Conservation (phyloP, 1,140 invertebrate genomes). For the Musca vetustissima region DNA sequence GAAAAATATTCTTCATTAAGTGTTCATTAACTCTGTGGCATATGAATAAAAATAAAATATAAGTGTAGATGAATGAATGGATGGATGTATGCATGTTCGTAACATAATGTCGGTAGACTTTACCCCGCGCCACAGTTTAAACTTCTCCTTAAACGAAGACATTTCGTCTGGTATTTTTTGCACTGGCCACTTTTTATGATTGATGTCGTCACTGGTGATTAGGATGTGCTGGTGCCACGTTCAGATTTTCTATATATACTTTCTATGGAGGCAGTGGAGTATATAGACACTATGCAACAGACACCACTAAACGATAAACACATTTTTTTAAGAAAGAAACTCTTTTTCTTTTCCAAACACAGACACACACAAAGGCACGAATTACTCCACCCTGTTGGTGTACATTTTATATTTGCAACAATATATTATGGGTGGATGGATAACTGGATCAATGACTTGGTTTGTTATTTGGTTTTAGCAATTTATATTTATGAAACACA, state of each 20-base stretch:
- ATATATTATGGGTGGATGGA: slow-evolving; percentile 2
- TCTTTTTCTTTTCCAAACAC: neutral
- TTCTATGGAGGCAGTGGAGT: too few species aligned
- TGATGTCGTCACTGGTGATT: too few species aligned
- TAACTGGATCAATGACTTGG: slow-evolving; percentile 9
- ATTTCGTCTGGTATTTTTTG: slow-evolving; percentile 30
- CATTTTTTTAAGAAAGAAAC: too few species aligned
- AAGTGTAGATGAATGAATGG: neutral
- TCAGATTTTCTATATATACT: too few species aligned
- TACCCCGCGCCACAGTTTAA: slow-evolving; percentile 54
- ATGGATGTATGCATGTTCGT: neutral
- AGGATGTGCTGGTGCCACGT: too few species aligned
- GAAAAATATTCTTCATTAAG: too few species aligned
- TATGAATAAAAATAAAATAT: neutral
- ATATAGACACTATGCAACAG: too few species aligned
- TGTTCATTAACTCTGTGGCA: neutral
- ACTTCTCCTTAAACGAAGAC: slow-evolving; percentile 54
- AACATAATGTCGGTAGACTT: slow-evolving; percentile 19
- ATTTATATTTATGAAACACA: neutral
- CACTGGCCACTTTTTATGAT: slow-evolving; percentile 1
- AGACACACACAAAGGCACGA: slow-evolving; percentile 11
- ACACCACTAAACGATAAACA: too few species aligned
- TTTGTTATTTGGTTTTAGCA: neutral
- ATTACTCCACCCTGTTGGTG: slow-evolving; percentile 20
- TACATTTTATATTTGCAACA: too few species aligned